Evolutionary conservation across 2,113 vertebrate species (phyloP).

Genomic region (Pyxicephalus adspersus): DNA sequence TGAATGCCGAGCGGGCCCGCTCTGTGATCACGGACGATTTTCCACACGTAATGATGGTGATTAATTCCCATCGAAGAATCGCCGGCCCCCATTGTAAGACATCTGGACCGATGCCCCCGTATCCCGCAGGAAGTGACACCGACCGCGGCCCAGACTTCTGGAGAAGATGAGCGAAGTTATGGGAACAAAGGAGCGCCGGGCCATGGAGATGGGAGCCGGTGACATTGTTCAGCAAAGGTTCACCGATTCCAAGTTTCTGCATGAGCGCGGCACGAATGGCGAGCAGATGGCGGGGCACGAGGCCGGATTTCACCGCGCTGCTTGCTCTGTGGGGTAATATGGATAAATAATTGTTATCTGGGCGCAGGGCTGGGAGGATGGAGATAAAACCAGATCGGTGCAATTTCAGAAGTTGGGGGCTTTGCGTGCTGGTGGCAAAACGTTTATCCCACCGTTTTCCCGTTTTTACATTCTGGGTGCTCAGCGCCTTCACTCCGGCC

Average conservation of each 20-base stretch:
- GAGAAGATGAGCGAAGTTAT: background rate
- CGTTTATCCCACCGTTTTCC: too few relatives aligned
- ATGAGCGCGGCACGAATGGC: background rate
- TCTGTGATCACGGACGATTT: background rate
- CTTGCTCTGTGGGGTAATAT: conserved; percentile 3
- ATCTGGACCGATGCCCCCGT: conserved; percentile 7
- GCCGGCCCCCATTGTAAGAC: background rate
- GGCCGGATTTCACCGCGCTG: background rate
- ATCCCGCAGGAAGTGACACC: background rate
- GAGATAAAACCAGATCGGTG: background rate
- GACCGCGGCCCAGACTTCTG: background rate
- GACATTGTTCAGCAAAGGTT: conserved; percentile 12
- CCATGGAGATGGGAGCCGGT: background rate
- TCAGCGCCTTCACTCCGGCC: too few relatives aligned
- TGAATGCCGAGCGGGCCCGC: background rate
- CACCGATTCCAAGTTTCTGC: conserved; percentile 13
- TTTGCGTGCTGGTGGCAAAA: too few relatives aligned
- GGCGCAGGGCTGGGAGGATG: background rate
- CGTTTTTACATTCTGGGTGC: too few relatives aligned
- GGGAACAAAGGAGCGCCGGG: background rate
- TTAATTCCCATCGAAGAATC: conserved; percentile 16
- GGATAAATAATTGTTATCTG: conserved; percentile 6
- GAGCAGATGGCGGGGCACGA: conserved; percentile 15
- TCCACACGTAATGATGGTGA: background rate
- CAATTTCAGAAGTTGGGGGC: too few relatives aligned